phyloP scores from a whole-genome alignment of 2,113 vertebrate species.

The Coptodon bakossiorum region DNA sequence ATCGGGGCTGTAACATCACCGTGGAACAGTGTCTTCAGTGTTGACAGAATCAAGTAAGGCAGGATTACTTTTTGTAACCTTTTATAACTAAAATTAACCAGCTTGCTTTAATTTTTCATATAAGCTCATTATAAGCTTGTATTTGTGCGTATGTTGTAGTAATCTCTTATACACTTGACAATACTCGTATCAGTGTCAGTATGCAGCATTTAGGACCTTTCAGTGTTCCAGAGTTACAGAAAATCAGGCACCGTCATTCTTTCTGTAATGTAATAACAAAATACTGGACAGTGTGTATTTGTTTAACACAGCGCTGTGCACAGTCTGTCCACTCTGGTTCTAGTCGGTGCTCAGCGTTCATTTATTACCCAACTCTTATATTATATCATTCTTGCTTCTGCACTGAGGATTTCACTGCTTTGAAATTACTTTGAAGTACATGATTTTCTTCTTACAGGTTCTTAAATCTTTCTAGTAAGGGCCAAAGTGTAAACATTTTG shows the following conservation, averaged over 20 bases:
- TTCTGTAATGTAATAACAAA: background rate
- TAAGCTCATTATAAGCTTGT: background rate
- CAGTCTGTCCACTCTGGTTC: background rate
- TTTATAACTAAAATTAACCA: background rate
- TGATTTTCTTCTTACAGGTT: background rate
- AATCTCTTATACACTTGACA: background rate
- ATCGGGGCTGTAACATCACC: background rate
- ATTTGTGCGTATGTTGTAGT: background rate
- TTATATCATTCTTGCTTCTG: background rate
- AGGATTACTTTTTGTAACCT: background rate
- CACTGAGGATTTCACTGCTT: background rate
- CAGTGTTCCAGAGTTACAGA: background rate
- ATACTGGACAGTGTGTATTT: background rate
- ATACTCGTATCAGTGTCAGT: background rate
- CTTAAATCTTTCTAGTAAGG: background rate
- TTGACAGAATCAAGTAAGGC: background rate
- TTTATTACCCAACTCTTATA: background rate
- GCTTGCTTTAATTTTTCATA: background rate
- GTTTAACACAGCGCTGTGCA: background rate
- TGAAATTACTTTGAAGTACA: background rate
- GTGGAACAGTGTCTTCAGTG: background rate
- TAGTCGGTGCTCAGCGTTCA: background rate
- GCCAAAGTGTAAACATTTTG: accelerated
- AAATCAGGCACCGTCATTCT: background rate
- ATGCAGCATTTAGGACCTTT: background rate